A percentile compares a stretch with the other conserved stretches of the same genome.
Conservation (phyloP, 2,113 vertebrate genomes). For the Papio anubis region DNA sequence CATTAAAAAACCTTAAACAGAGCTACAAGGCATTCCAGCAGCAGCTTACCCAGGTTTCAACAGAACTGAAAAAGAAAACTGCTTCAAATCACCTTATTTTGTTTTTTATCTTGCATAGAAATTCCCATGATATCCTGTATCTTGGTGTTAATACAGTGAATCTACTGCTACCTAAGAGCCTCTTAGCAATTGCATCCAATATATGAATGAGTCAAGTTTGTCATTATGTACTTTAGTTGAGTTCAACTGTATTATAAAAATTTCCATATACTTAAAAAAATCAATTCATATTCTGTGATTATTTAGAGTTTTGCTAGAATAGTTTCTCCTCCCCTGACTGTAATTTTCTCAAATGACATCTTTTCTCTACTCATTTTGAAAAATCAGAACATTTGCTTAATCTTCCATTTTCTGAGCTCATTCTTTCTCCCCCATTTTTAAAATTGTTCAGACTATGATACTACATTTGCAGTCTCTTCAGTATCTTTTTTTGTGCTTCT, state of each 20-base stretch:
- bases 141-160: not conserved
- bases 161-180: not conserved
- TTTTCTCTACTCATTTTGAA: conserved; percentile 6
- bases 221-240: not conserved
- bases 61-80: not conserved
- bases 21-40: not conserved
- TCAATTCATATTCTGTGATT: not conserved
- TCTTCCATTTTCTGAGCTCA: not conserved
- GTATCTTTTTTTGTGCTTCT: not conserved
- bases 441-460: not conserved
- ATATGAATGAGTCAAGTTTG: not conserved
- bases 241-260: not conserved
- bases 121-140: not conserved
- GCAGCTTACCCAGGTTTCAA: not conserved
- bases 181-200: not conserved
- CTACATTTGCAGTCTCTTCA: not conserved
- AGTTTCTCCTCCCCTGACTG: not conserved
- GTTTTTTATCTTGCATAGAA: not conserved
- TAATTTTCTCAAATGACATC: conserved; percentile 35
- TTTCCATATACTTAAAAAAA: not conserved
- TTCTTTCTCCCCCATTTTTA: not conserved
- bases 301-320: not conserved
- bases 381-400: conserved; percentile 12
- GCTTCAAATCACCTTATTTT: not conserved
- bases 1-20: not conserved